phyloP scores from a whole-genome alignment of 2,888 invertebrate species.

The Azorinus chamasolen region DNA sequence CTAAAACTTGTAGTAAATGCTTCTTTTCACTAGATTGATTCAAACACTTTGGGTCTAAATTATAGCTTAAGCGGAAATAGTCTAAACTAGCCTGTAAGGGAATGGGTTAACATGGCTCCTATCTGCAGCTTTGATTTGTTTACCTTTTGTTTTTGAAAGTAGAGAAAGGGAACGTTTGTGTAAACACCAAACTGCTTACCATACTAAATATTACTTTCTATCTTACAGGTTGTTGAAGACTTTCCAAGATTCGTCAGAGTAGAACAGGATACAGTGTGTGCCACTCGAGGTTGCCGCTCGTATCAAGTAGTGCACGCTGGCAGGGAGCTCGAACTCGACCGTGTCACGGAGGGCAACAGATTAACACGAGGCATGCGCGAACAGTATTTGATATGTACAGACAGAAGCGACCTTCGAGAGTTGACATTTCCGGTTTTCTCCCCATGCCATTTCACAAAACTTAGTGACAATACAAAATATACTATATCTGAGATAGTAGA shows the following conservation, averaged over 20 bases:
- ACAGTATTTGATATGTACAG: conserved; percentile 44
- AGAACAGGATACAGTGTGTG: conserved; percentile 46
- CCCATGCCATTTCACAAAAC: conserved; percentile 44
- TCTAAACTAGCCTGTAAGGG: no score
- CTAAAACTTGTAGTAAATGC: no score
- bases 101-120: no score
- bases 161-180: no score
- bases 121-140: no score
- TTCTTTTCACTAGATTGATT: no score
- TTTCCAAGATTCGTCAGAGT: conserved; percentile 55
- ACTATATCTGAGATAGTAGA: conserved; percentile 53
- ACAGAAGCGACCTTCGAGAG: conserved; percentile 27
- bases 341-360: conserved; percentile 42
- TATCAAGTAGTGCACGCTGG: conserved; percentile 43
- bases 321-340: conserved; percentile 48
- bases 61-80: no score
- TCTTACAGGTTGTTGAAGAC: conserved; percentile 43
- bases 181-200: no score
- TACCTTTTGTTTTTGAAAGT: no score
- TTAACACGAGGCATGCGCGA: conserved; percentile 38
- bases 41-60: no score
- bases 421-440: conserved; percentile 39
- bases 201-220: conserved; percentile 12
- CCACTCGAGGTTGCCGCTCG: conserved; percentile 30
- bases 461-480: conserved; percentile 46